Percentiles rank a stretch among this genome's conserved stretches.
Conservation (phyloP, 2,797 vertebrate species). For the Phrynocephalus forsythii region DNA sequence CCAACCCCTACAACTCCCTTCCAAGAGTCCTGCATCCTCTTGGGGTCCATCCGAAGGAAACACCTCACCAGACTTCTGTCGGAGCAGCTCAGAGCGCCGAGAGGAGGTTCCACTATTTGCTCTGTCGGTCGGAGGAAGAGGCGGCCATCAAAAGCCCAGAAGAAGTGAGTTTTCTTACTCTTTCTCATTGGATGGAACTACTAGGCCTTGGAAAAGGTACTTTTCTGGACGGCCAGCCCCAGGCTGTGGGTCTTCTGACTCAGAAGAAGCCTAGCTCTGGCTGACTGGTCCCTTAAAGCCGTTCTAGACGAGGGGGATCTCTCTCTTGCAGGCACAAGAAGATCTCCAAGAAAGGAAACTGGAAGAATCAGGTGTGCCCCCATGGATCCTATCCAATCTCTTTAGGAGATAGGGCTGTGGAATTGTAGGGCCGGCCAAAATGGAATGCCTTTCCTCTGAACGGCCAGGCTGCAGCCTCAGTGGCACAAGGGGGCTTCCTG, state of each 20-base stretch:
- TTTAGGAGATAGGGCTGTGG: too few relatives aligned
- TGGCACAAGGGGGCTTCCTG: too few relatives aligned
- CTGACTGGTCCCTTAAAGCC: too few relatives aligned
- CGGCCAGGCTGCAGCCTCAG: too few relatives aligned
- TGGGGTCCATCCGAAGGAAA: conserved; percentile 50
- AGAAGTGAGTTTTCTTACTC: background rate
- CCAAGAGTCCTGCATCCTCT: conserved; percentile 46
- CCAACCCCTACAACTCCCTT: too few relatives aligned
- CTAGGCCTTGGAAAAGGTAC: too few relatives aligned
- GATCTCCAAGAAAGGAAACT: background rate
- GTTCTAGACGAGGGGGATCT: background rate
- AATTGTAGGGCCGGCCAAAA: too few relatives aligned
- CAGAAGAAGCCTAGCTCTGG: background rate
- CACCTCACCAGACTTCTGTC: conserved; percentile 35
- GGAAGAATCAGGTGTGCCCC: background rate
- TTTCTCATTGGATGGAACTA: too few relatives aligned
- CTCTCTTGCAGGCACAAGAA: background rate
- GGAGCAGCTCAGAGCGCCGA: conserved; percentile 43
- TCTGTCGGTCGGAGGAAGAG: background rate
- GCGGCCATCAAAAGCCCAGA: background rate
- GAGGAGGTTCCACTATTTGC: conserved; percentile 39
- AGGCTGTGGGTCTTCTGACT: background rate
- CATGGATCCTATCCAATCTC: too few relatives aligned
- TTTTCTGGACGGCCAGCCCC: too few relatives aligned
- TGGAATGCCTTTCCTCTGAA: too few relatives aligned